Conservation (phyloP, 2,888 invertebrate genomes). For the Rotaria socialis region DNA sequence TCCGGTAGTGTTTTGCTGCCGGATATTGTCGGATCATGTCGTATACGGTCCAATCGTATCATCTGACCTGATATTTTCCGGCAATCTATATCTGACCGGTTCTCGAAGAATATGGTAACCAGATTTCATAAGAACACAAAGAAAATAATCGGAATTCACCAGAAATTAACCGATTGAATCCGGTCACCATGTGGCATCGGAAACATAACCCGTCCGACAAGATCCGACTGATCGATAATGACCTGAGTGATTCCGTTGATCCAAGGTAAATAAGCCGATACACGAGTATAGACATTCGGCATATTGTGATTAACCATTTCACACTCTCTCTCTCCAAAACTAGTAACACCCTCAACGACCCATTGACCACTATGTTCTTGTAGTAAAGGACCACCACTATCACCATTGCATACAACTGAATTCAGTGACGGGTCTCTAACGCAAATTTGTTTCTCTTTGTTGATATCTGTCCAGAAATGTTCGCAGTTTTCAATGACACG, state of each 20-base stretch:
- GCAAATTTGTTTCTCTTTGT: slow-evolving; percentile 3
- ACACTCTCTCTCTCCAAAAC: background rate
- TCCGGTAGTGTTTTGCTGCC: too few relatives aligned
- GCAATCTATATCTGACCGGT: too few relatives aligned
- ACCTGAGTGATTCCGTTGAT: background rate
- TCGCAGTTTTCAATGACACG: background rate
- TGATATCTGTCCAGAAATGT: background rate
- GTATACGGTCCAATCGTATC: too few relatives aligned
- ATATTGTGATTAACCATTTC: background rate
- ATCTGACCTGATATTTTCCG: too few relatives aligned
- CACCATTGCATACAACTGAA: background rate
- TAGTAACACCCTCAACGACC: background rate
- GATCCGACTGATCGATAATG: background rate
- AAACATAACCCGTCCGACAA: too few relatives aligned
- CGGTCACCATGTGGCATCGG: too few relatives aligned
- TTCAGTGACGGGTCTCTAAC: background rate
- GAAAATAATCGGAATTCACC: too few relatives aligned
- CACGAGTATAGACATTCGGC: slow-evolving; percentile 3
- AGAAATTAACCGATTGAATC: too few relatives aligned
- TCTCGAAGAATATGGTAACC: too few relatives aligned
- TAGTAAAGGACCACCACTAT: slow-evolving; percentile 23
- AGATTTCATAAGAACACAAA: too few relatives aligned
- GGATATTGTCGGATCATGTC: too few relatives aligned
- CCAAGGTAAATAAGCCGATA: slow-evolving; percentile 8
- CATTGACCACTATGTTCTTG: background rate